A percentile compares a stretch with the other conserved stretches of the same genome.
Conservation (phyloP, 2,888 invertebrate genomes). For the Dasysyrphus albostriatus region DNA sequence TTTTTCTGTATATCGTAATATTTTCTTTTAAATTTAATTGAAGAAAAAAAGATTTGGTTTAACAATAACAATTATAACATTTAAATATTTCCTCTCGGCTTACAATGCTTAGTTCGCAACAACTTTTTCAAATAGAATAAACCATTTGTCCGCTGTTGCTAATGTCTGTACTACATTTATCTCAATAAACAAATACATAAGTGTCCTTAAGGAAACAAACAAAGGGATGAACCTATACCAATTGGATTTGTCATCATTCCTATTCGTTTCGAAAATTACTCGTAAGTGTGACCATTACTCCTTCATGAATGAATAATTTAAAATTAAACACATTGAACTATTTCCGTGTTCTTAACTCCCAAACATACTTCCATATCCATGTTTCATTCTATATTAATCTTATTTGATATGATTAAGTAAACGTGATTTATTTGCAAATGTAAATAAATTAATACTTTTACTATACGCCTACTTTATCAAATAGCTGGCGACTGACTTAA, state of each 20-base stretch:
- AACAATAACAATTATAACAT: no score
- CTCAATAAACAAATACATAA: not conserved
- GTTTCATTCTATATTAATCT: conserved; percentile 9
- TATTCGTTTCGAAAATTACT: not conserved
- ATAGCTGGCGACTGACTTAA: conserved; percentile 7
- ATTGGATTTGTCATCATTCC: not conserved
- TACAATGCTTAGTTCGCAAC: no score
- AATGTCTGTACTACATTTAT: no score
- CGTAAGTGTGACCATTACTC: conserved; percentile 2
- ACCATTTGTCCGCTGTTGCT: no score
- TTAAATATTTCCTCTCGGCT: no score
- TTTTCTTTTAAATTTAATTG: no score
- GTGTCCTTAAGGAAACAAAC: not conserved
- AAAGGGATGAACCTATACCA: not conserved
- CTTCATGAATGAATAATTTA: conserved; percentile 12
- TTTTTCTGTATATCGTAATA: no score
- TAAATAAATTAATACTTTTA: not conserved
- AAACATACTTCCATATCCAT: not conserved
- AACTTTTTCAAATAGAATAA: no score
- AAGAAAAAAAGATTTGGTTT: no score
- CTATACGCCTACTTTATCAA: conserved; percentile 5
- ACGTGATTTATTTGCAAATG: conserved; percentile 37
- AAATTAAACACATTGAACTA: not conserved
- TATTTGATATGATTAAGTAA: conserved; percentile 3
- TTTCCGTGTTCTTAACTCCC: conserved; percentile 16